Evolutionary conservation across 2,113 vertebrate species (phyloP).

Genomic region (Dicerorhinus sumatrensis): DNA sequence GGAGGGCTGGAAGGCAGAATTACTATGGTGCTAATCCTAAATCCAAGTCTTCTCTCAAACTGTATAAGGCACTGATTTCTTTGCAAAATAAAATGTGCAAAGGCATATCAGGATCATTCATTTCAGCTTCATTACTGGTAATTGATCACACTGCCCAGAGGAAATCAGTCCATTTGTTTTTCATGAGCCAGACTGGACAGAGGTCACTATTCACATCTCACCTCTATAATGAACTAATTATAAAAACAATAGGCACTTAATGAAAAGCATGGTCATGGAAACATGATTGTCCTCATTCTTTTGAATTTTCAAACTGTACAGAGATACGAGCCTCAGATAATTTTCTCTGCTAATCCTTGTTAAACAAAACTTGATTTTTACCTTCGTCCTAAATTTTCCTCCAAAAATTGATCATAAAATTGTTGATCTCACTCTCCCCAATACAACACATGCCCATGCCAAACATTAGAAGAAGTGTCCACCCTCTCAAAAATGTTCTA

Average conservation of each 20-base stretch:
- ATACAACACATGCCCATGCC: background rate
- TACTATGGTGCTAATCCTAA: background rate
- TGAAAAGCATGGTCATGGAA: slow-evolving; percentile 49
- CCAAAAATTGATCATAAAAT: slow-evolving; percentile 52
- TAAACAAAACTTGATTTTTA: slow-evolving; percentile 48
- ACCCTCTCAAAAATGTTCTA: slow-evolving; percentile 33
- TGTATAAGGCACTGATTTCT: background rate
- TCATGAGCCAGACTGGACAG: slow-evolving; percentile 41
- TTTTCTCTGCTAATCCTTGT: slow-evolving; percentile 33
- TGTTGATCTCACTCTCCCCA: background rate
- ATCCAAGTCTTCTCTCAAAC: background rate
- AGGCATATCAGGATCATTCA: slow-evolving; percentile 43
- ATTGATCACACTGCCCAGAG: slow-evolving; percentile 69
- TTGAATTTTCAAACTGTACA: slow-evolving; percentile 36
- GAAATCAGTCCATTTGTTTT: slow-evolving; percentile 69
- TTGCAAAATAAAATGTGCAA: slow-evolving; percentile 44
- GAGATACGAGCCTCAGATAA: background rate
- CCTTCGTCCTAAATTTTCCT: slow-evolving; percentile 17
- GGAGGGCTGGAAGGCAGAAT: background rate
- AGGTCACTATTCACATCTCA: slow-evolving; percentile 63
- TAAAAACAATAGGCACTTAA: slow-evolving; percentile 69
- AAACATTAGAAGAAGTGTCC: slow-evolving; percentile 38
- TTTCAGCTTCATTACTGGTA: slow-evolving; percentile 68
- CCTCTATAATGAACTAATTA: slow-evolving; percentile 73
- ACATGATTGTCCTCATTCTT: slow-evolving; percentile 52